Evolutionary conservation across 2,113 vertebrate species (phyloP), one percentile per base, ranked within the genome.

Genomic region (Apteryx mantelli): DNA sequence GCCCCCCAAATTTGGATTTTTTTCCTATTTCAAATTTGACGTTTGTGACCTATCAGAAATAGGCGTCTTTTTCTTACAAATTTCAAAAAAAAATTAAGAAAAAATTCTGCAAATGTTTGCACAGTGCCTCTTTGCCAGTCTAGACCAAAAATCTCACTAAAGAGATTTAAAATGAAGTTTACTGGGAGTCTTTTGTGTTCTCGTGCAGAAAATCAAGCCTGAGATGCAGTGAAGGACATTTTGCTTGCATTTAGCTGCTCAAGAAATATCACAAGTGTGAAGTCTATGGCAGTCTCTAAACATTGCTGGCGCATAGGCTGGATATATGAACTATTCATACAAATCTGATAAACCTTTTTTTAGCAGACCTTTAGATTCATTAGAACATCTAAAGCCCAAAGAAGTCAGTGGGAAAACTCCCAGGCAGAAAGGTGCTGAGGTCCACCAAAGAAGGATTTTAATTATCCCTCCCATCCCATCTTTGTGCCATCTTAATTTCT

Each of bases 341-440:
- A 86, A 80, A 84, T 70, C 48, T 75, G 40, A 58, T 78, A 34
- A 52, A 75, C 9, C 11, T 3, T 0, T 56, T 68, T 86, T 86
- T 64, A 86, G 42, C 46, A 60, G 38, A 75, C 34, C 2, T 36
- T 38, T 19, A 20, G 15, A 16, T 89, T 82, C 28, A 14, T 85
- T 85, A 87, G 61, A 95, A 93, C 19, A 82, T 53, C 25, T 56
- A 65, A 93, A 69, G 69, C 28, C 7, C 56, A 46, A 65, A 93
- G 64, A 83, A 48, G 11, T 50, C 15, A 21, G 38, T 91, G 60
- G 30, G 46, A 90, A 80, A 66, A 25, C 15, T 60, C 25, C 14
- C 24, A 66, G 40, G 44, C 12, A 42, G 69, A 80, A 79, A 69
- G 17, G 34, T 85, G 34, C 44, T 26, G 36, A 60, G 30, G 53